Evolutionary conservation across 2,113 vertebrate species (phyloP).

Genomic region (Upupa epops): DNA sequence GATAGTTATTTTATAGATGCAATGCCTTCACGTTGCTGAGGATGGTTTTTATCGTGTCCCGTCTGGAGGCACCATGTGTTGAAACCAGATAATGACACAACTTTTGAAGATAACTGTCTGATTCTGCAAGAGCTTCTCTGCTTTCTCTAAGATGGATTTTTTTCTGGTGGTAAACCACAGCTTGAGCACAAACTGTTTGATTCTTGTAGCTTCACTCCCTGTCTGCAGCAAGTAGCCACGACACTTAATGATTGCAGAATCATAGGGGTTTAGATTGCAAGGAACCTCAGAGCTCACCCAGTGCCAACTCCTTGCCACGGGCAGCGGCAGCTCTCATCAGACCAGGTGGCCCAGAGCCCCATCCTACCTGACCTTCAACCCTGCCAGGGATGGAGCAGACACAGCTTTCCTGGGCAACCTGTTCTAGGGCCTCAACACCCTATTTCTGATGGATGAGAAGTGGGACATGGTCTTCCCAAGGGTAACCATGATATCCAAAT

Average conservation of each 20-base stretch:
- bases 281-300: no score
- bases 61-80: fast-evolving
- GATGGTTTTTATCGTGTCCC: not conserved
- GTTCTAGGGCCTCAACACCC: no score
- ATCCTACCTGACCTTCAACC: no score
- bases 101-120: not conserved
- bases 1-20: not conserved
- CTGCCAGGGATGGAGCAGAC: no score
- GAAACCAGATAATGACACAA: not conserved
- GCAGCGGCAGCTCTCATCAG: no score
- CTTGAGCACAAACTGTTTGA: not conserved
- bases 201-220: fast-evolving
- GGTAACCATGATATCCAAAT: not conserved
- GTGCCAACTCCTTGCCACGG: no score
- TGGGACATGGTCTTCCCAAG: not conserved
- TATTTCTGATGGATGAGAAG: not conserved
- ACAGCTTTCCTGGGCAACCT: no score
- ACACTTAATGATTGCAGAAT: no score
- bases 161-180: not conserved
- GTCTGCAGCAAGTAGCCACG: fast-evolving
- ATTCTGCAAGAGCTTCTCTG: not conserved
- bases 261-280: no score
- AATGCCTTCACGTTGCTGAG: not conserved
- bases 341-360: no score
- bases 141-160: not conserved